A percentile compares a stretch with the other conserved stretches of the same genome.
These are phyloP conservation scores for Petrocephalus zakoni DNA, from an alignment of 2,113 vertebrate species.

Conservation along the genomic window DNA sequence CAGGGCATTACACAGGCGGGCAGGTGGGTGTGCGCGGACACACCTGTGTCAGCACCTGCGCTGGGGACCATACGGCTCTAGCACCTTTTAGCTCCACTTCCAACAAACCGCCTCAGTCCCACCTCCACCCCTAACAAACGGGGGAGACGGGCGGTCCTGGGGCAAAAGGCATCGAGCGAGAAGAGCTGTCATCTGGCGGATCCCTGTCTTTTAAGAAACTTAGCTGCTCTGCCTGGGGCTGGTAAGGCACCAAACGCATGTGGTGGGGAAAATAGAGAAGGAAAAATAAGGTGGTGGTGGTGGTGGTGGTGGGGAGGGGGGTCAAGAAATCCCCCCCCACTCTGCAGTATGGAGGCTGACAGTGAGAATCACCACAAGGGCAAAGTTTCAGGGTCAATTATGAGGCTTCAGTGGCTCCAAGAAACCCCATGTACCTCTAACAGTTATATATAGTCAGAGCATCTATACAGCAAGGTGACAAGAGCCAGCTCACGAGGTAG, in stretches of 20 bases:
- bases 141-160: neutral
- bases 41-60: neutral
- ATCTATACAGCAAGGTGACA: neutral
- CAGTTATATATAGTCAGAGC: neutral
- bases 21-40: neutral
- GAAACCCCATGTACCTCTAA: neutral
- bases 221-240: conserved; percentile 39
- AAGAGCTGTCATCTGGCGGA: conserved; percentile 27
- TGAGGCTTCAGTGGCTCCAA: neutral
- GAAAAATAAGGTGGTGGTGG: neutral
- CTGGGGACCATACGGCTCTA: neutral
- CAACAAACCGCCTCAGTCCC: neutral
- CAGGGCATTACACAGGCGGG: neutral
- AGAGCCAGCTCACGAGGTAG: neutral
- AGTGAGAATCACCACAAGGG: neutral
- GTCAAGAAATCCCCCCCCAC: neutral
- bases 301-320: neutral
- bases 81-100: neutral
- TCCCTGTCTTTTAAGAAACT: conserved; percentile 29
- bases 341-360: neutral
- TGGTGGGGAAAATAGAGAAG: neutral
- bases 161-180: conserved; percentile 24
- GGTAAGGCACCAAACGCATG: conserved; percentile 21
- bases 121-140: neutral
- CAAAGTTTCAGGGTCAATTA: neutral